These are phyloP conservation scores for Julus scandinavius DNA, from an alignment of 2,888 invertebrate species.

Conservation along the genomic window DNA sequence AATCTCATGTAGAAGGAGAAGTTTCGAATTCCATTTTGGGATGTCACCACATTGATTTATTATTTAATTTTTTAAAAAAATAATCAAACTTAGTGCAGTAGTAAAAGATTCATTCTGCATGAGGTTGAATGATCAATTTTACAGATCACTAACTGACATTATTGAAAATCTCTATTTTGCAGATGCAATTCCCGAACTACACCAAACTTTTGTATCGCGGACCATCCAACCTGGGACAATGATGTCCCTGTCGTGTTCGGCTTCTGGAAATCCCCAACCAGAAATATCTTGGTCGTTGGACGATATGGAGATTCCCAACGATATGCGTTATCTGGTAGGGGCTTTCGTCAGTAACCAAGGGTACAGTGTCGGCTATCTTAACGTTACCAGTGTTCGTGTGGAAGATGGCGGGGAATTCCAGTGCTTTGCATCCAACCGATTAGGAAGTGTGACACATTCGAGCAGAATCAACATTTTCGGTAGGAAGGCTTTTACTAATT, in stretches of 20 bases:
- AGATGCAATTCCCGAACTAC: slow-evolving; percentile 58
- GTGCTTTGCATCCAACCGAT: slow-evolving; percentile 65
- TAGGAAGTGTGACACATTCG: slow-evolving; percentile 63
- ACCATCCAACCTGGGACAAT: slow-evolving; percentile 58
- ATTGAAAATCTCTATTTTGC: neutral
- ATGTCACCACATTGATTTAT: too few species aligned
- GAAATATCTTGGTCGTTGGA: slow-evolving; percentile 63
- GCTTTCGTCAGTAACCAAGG: slow-evolving; percentile 63
- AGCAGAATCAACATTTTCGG: slow-evolving; percentile 66
- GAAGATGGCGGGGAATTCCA: slow-evolving; percentile 66
- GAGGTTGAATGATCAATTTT: too few species aligned
- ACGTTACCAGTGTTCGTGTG: slow-evolving; percentile 64
- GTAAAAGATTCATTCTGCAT: too few species aligned
- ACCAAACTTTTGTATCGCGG: slow-evolving; percentile 58
- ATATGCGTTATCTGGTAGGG: slow-evolving; percentile 62
- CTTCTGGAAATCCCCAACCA: slow-evolving; percentile 61
- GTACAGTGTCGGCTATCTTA: slow-evolving; percentile 65
- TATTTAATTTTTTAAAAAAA: too few species aligned
- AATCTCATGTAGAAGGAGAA: too few species aligned
- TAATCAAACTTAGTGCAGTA: too few species aligned
- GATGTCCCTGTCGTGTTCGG: slow-evolving; percentile 60
- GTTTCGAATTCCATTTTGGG: too few species aligned
- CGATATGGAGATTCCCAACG: slow-evolving; percentile 62
- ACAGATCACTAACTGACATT: too few species aligned
- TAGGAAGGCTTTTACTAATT: slow-evolving; percentile 14